Evolutionary conservation across 2,797 vertebrate genomes (phyloP).

Genomic region (Molossus alvarezi): DNA sequence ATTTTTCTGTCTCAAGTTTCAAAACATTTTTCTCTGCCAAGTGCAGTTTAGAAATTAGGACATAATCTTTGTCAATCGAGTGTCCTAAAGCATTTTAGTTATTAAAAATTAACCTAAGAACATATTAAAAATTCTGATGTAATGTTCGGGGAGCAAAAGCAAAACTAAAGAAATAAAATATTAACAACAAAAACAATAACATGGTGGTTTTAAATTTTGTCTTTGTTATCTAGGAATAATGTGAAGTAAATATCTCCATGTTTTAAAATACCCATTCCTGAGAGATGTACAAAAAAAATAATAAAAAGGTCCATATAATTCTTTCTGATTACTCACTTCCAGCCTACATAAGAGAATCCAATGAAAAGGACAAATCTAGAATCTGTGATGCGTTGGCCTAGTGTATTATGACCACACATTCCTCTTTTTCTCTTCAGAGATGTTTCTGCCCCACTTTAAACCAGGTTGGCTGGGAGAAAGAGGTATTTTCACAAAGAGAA

Average conservation of each 20-base stretch:
- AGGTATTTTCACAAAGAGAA: not conserved
- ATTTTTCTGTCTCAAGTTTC: not conserved
- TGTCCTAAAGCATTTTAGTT: not conserved
- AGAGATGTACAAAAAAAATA: not conserved
- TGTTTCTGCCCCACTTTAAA: not conserved
- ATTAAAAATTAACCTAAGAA: not conserved
- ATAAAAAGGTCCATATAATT: not conserved
- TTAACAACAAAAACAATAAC: not conserved
- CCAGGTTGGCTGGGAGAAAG: not conserved
- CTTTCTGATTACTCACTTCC: not conserved
- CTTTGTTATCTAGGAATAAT: not conserved
- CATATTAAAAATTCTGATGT: not conserved
- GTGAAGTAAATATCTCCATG: not conserved
- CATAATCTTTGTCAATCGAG: not conserved
- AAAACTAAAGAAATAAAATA: not conserved
- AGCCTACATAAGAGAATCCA: not conserved
- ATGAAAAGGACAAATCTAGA: not conserved
- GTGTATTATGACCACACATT: too few species aligned
- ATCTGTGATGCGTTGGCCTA: not conserved
- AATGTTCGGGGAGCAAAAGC: not conserved
- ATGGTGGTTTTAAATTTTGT: not conserved
- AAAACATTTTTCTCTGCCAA: conserved; percentile 13
- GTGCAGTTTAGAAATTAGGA: not conserved
- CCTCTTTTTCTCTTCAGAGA: not conserved
- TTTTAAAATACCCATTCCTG: not conserved